phyloP scores from a whole-genome alignment of 2,113 vertebrate genomes.

The Sula dactylatra region DNA sequence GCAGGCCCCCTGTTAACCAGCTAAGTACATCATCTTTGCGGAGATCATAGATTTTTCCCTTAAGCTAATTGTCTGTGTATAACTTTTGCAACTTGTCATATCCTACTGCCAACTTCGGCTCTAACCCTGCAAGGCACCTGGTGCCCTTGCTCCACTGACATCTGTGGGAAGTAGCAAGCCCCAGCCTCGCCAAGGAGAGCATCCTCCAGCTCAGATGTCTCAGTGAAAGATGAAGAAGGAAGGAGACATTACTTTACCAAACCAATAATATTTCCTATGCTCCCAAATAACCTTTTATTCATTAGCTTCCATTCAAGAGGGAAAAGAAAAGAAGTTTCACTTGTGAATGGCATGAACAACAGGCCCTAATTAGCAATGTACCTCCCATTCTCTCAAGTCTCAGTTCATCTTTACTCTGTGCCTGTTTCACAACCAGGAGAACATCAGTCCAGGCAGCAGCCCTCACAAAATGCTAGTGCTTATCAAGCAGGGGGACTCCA shows the following conservation, averaged over 20 bases:
- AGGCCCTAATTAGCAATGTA: not conserved
- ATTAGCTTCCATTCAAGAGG: not conserved
- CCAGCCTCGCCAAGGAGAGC: not conserved
- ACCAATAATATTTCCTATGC: not conserved
- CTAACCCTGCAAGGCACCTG: not conserved
- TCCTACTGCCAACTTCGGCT: not conserved
- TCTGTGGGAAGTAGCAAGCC: rapidly evolving
- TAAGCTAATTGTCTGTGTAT: not conserved
- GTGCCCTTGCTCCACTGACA: too few relatives aligned
- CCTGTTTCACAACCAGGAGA: not conserved
- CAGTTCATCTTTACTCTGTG: not conserved
- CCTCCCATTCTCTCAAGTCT: not conserved
- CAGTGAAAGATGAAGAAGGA: not conserved
- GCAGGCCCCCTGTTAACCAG: not conserved
- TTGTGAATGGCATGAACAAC: not conserved
- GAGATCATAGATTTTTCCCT: not conserved
- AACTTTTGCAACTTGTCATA: not conserved
- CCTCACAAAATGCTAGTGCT: not conserved
- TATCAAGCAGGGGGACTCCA: too few relatives aligned
- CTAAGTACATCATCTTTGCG: not conserved
- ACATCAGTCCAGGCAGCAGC: not conserved
- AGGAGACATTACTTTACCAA: not conserved
- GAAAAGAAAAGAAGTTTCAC: not conserved
- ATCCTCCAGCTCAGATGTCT: not conserved
- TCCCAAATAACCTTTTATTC: not conserved